Evolutionary conservation across 2,888 invertebrate genomes (phyloP).

Genomic region (Sinhomidia bicolor): DNA sequence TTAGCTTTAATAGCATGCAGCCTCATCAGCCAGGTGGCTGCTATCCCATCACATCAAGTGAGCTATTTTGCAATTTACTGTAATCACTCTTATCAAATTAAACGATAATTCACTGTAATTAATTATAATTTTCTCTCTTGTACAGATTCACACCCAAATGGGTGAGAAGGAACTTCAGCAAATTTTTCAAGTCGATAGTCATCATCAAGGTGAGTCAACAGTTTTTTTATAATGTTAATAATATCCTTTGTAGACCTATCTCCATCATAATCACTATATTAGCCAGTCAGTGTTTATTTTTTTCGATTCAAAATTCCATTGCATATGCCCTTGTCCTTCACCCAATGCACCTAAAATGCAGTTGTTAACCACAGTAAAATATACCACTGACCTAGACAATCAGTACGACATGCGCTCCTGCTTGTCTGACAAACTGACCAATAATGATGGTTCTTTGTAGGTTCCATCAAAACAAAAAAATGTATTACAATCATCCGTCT

Average conservation of each 20-base stretch:
- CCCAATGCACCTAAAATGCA: background rate
- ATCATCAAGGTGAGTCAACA: slow-evolving; percentile 85
- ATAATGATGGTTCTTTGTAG: background rate
- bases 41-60: slow-evolving; percentile 79
- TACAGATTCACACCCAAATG: slow-evolving; percentile 95
- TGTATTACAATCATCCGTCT: background rate
- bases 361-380: background rate
- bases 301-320: background rate
- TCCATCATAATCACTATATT: background rate
- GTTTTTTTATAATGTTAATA: no score
- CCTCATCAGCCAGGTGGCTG: slow-evolving; percentile 76
- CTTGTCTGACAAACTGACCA: no score
- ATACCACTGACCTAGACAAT: slow-evolving; percentile 23
- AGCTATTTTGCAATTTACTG: slow-evolving; percentile 28
- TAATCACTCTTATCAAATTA: background rate
- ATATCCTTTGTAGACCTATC: background rate
- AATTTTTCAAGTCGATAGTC: slow-evolving; percentile 92
- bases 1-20: slow-evolving; percentile 75
- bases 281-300: background rate
- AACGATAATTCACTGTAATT: background rate
- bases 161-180: slow-evolving; percentile 90
- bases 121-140: slow-evolving; percentile 81
- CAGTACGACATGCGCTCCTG: background rate
- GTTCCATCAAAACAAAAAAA: background rate
- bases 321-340: background rate